Base-by-base conservation (phyloP, 2,888 invertebrate species). In the Aspidiotus rigidus region DNA sequence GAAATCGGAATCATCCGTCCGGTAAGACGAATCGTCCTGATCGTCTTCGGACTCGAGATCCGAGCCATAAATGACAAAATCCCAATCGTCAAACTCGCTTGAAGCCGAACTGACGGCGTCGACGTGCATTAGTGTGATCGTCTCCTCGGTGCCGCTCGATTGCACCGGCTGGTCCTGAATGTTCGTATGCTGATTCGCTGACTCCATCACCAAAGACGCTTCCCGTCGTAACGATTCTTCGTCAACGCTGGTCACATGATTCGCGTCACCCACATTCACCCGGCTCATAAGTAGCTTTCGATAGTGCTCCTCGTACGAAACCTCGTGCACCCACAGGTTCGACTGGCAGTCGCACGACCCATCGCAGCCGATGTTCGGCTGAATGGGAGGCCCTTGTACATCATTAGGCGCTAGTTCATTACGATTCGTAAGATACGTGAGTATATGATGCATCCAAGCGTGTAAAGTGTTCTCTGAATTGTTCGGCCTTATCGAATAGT, bases 371-470 rank as follows among this genome's bases (percentile, higher is more conserved):
- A 41, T 57, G 44, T 39, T 28, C 42, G 56, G 66, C 42, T 39
- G 13, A 7, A 56, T 7, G 16, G 56, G 66, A 41, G 66, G 66
- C 57, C 57, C 66, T 39, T 66, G 66, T n/a, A 39, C 8, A 41
- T 55, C 55, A 11, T 56, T 28, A n/a, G 41, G 56, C 13, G n/a
- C 10, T 10, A 13, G 28, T 28, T 59, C 59, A 39, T 28, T 16
- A 39, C 39, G 39, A 54, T 7, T 28, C 17, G 66, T 57, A 16
- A 66, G 59, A 41, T 66, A 66, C 17, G 42, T 56, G 11, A 66
- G 57, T 15, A 66, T 66, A 40, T 66, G 66, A 13, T 57, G 40
- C 66, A 66, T 66, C 66, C 56, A 66, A 16, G 66, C 66, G 66
- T 66, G 57, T 16, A 66, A 44, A 15, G 56, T 66, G 28, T 66